Evolutionary conservation across 2,888 invertebrate genomes (phyloP), one percentile per base, ranked within the genome.

Genomic region (Serripes groenlandicus): DNA sequence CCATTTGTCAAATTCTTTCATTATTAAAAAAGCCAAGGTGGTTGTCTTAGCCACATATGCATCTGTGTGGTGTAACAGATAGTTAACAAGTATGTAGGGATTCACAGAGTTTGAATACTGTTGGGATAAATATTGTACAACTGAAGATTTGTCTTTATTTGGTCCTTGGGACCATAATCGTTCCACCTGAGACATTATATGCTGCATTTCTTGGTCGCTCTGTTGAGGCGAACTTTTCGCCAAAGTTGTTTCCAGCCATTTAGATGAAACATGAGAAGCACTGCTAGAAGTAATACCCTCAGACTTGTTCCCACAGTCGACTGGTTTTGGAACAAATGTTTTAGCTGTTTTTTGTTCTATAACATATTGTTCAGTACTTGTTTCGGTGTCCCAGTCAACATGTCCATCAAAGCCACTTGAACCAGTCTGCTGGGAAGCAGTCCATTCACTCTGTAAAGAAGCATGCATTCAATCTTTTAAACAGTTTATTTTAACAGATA

Each of bases 1-100:
- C 90, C 90, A 91, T 68, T 87, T 83, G 26, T 88, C 86, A 85
- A 90, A 91, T 72, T 91, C 90, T 81, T 88, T 88, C 78, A 91
- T 78, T n/a, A 91, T 81, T 9, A 73, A 73, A 74, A 77, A 90
- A 3, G 91, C 78, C 37, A 91, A 77, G 0, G 92, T 88, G 5
- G 89, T 82, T 5, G 89, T 88, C 75, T 91, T 91, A 5, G 85
- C 87, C 1, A 79, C 78, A 56, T 87, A 83, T 9, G 78, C 85
- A 68, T 90, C 90, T 23, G 81, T 83, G 1, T 86, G 78, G 18
- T 88, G 85, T 4, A 90, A 74, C 5, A 91, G 58, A 75, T 81
- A 88, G 18, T 84, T 52, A 4, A 85, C 83, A 49, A 87, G 75
- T 0, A 74, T 64, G 72, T 80, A 90, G 18, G 90, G 89, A 78